Evolutionary conservation across 2,113 vertebrate genomes (phyloP).

Genomic region (Galeopterus variegatus): DNA sequence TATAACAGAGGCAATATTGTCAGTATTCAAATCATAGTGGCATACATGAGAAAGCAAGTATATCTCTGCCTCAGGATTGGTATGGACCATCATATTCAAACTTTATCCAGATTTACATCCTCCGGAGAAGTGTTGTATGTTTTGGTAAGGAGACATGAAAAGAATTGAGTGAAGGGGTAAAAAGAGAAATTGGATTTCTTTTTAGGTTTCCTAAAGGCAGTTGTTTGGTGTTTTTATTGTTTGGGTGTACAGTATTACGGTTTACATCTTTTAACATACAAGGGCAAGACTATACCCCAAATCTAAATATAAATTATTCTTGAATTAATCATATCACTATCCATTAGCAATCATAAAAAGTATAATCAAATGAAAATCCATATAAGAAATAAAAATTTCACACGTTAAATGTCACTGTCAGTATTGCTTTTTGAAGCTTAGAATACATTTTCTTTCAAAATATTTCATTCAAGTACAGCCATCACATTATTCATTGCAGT

Average conservation of each 20-base stretch:
- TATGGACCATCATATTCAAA: background rate
- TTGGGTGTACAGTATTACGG: background rate
- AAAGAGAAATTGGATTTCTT: background rate
- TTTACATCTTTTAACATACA: slow-evolving; percentile 17
- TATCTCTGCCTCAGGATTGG: background rate
- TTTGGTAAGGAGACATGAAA: background rate
- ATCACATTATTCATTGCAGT: background rate
- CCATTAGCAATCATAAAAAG: background rate
- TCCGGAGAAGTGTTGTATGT: background rate
- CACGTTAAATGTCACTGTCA: background rate
- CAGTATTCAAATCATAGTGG: slow-evolving; percentile 1
- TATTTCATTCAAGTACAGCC: background rate
- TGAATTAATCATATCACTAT: slow-evolving; percentile 41
- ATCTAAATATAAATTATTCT: slow-evolving; percentile 1
- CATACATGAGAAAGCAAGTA: background rate
- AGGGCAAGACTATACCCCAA: background rate
- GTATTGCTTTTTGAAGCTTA: slow-evolving; percentile 7
- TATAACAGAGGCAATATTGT: background rate
- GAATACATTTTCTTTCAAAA: background rate
- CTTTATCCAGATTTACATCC: background rate
- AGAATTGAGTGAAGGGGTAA: background rate
- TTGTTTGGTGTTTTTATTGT: background rate
- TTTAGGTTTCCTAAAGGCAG: background rate
- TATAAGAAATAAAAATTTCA: background rate
- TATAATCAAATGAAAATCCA: background rate